These are phyloP conservation scores for Nyleta sp. DNA, from an alignment of 2,888 invertebrate genomes.

Conservation along the genomic window DNA sequence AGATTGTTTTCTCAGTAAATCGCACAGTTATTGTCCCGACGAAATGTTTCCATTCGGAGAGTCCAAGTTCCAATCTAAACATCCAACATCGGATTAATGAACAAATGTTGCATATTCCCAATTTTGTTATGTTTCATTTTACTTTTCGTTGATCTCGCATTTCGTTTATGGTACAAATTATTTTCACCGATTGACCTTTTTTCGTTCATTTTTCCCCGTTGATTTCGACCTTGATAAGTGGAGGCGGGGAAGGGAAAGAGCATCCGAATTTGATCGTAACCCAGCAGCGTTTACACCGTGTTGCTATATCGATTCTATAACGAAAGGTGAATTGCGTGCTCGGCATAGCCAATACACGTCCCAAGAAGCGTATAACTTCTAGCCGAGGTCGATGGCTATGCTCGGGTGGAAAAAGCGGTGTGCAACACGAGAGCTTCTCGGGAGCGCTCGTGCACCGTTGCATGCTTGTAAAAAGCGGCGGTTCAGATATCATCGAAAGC, in stretches of 20 bases:
- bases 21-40: too few species aligned
- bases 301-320: conserved; percentile 60
- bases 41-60: too few species aligned
- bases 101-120: too few species aligned
- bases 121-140: too few species aligned
- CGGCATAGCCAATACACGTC: conserved; percentile 48
- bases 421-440: conserved; percentile 49
- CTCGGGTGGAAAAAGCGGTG: conserved; percentile 39
- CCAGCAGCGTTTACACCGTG: conserved; percentile 30
- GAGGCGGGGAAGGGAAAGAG: not conserved
- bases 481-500: conserved; percentile 72
- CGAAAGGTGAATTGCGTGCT: conserved; percentile 53
- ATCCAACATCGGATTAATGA: too few species aligned
- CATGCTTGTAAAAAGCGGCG: conserved; percentile 75
- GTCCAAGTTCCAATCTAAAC: too few species aligned
- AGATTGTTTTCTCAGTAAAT: too few species aligned
- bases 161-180: too few species aligned
- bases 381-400: conserved; percentile 67
- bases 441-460: conserved; percentile 68
- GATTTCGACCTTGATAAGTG: too few species aligned
- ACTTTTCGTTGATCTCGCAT: too few species aligned
- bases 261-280: conserved; percentile 9
- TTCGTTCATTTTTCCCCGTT: too few species aligned
- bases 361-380: conserved; percentile 47
- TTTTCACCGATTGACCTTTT: too few species aligned